A percentile compares a stretch with the other conserved stretches of the same genome.
Evolutionary conservation across 2,113 vertebrate species (phyloP).

Genomic region (Pterophyllum scalare): DNA sequence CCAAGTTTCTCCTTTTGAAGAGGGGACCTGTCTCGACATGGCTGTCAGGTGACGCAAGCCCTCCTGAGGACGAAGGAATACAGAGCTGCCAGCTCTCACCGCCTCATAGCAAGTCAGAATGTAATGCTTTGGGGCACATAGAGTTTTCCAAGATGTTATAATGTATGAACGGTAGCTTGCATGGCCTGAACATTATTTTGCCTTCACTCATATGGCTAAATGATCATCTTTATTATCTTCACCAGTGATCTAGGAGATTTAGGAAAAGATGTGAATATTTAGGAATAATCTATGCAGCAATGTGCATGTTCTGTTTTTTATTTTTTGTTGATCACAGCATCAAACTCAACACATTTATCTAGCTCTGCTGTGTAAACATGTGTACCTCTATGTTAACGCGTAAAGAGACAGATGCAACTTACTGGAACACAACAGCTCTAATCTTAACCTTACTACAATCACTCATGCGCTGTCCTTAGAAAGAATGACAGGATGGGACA

Average conservation of each 20-base stretch:
- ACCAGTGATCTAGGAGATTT: not conserved
- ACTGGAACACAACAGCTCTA: not conserved
- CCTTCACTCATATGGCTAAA: not conserved
- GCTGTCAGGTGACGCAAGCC: slow-evolving; percentile 22
- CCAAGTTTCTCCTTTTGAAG: slow-evolving; percentile 19
- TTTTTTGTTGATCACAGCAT: not conserved
- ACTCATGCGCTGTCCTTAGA: not conserved
- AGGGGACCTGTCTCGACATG: slow-evolving; percentile 46
- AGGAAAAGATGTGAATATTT: not conserved
- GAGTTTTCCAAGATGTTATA: not conserved
- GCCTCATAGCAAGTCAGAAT: not conserved
- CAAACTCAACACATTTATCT: not conserved
- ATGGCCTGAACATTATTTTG: not conserved
- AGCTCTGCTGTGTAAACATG: not conserved
- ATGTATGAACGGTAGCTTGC: not conserved
- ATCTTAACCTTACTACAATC: slow-evolving; percentile 3
- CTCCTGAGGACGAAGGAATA: not conserved
- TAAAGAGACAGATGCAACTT: not conserved
- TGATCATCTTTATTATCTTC: not conserved
- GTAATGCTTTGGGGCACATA: not conserved
- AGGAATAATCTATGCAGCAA: not conserved
- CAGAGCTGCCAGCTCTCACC: not conserved
- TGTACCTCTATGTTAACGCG: not conserved
- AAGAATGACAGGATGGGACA: slow-evolving; percentile 62
- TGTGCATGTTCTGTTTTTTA: not conserved